Conservation (phyloP, 2,113 vertebrate species). For the Cacatua alba region DNA sequence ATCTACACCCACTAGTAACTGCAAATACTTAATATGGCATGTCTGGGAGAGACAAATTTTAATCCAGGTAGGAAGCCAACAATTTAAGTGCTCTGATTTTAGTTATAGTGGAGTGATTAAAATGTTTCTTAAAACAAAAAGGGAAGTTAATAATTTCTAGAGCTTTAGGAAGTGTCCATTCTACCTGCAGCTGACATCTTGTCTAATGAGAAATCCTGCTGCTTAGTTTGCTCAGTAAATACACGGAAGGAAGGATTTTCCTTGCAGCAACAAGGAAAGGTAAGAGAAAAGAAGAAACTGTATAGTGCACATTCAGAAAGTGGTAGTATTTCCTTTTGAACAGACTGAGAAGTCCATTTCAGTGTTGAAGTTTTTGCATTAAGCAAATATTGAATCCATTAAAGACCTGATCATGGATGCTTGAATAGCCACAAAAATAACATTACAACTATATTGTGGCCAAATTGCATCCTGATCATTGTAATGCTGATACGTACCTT, state of each 20-base stretch:
- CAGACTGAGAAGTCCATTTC: neutral
- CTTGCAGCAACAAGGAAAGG: neutral
- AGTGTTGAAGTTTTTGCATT: neutral
- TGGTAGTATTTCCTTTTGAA: neutral
- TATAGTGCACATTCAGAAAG: neutral
- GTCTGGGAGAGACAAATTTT: neutral
- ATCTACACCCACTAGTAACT: neutral
- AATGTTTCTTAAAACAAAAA: neutral
- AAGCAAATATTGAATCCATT: neutral
- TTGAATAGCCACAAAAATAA: neutral
- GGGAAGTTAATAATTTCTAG: neutral
- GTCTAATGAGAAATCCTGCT: constrained; percentile 10
- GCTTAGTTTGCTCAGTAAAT: neutral
- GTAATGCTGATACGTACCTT: neutral
- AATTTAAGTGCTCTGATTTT: neutral
- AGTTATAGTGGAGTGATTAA: neutral
- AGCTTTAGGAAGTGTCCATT: neutral
- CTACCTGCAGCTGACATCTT: neutral
- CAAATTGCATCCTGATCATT: neutral
- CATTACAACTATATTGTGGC: neutral
- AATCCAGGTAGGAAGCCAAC: neutral
- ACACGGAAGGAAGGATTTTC: constrained; percentile 7
- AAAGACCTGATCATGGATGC: neutral
- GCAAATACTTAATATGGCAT: neutral
- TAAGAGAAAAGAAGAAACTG: neutral